Percentiles rank a stretch among this genome's conserved stretches.
Conservation (phyloP, 92 coral and sea anemone species). For the Isaurus tuberculatus region DNA sequence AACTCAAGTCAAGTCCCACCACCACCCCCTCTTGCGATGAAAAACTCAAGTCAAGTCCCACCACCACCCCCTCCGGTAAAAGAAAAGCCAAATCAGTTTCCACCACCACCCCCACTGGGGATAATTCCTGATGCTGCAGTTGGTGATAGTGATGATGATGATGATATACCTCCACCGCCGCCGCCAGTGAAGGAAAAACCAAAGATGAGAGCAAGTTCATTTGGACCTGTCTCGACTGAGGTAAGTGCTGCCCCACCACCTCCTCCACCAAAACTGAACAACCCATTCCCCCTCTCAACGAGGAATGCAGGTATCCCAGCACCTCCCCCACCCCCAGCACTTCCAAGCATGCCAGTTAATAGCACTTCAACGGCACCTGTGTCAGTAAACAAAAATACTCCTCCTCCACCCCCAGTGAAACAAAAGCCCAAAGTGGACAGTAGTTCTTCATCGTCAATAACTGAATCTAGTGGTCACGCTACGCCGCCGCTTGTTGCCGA, state of each 20-base stretch:
- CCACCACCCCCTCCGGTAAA: constrained; percentile 33
- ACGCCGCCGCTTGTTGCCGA: constrained; percentile 72
- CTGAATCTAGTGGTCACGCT: constrained; percentile 31
- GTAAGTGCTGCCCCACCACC: constrained; percentile 50
- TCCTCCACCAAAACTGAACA: constrained; percentile 45
- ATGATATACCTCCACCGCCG: constrained; percentile 71
- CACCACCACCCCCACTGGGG: constrained; percentile 41
- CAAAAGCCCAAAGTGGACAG: constrained; percentile 61
- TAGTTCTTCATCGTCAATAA: constrained; percentile 40
- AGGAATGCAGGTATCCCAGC: constrained; percentile 18
- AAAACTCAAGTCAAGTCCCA: not conserved
- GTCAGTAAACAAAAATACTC: constrained; percentile 25
- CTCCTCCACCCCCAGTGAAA: constrained; percentile 71
- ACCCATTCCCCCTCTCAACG: constrained; percentile 8
- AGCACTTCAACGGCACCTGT: constrained; percentile 44
- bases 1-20: constrained; percentile 6
- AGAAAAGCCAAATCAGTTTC: constrained; percentile 2
- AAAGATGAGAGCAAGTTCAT: constrained; percentile 49
- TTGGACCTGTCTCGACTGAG: not conserved
- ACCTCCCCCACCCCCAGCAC: constrained; percentile 49
- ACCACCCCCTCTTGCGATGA: constrained; percentile 33
- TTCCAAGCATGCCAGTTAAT: not conserved
- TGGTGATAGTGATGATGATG: constrained; percentile 42
- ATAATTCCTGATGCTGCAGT: constrained; percentile 55
- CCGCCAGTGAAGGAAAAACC: constrained; percentile 76